Evolutionary conservation across 2,888 invertebrate species (phyloP).

Genomic region (Eulithis prunata): DNA sequence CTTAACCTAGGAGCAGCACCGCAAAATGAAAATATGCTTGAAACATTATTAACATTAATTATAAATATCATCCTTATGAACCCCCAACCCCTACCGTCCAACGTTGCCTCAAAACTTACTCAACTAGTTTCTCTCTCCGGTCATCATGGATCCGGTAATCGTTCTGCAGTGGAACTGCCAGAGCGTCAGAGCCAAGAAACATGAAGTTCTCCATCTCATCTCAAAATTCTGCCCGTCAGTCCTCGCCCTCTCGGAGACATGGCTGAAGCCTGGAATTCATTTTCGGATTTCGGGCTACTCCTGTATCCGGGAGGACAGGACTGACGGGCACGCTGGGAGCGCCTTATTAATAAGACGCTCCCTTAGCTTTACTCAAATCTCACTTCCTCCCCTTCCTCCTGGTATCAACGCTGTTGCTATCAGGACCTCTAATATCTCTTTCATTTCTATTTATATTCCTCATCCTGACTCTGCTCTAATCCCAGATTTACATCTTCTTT

Average conservation of each 20-base stretch:
- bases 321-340: background rate
- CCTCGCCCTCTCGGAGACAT: slow-evolving; percentile 3
- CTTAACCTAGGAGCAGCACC: background rate
- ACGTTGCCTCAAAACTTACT: slow-evolving; percentile 7
- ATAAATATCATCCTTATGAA: slow-evolving; percentile 4
- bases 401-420: background rate
- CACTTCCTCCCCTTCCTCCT: background rate
- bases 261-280: background rate
- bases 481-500: background rate
- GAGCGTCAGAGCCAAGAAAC: background rate
- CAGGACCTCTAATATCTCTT: background rate
- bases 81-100: slow-evolving; percentile 7
- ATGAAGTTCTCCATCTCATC: background rate
- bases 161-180: background rate
- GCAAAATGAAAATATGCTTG: background rate
- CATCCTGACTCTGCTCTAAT: slow-evolving; percentile 3
- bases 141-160: background rate
- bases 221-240: background rate
- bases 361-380: background rate
- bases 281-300: background rate
- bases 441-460: slow-evolving; percentile 3
- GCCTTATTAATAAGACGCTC: slow-evolving; percentile 1
- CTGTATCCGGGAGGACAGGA: background rate
- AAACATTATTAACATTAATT: background rate
- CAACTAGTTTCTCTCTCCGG: background rate